Percentiles rank a stretch among this genome's conserved stretches.
Evolutionary conservation across 1,140 invertebrate species (phyloP).

Genomic region (Hypothenemus hampei): DNA sequence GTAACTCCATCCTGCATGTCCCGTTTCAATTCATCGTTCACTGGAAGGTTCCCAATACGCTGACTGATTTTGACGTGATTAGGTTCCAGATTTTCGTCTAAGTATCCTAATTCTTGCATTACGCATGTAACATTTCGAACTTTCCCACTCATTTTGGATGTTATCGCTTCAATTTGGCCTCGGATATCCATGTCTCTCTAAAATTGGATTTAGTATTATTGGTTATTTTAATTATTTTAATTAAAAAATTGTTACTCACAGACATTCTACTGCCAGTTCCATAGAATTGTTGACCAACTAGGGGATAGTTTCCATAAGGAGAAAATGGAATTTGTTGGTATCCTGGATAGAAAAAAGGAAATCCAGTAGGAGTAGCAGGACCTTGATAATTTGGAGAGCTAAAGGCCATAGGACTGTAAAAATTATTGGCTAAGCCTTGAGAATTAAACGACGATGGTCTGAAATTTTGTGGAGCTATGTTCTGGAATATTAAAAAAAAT

Average conservation of each 20-base stretch:
- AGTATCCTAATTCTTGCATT: slow-evolving; percentile 63
- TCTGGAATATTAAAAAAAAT: not conserved
- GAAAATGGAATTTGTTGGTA: slow-evolving; percentile 38
- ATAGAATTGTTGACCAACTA: slow-evolving; percentile 36
- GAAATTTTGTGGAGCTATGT: slow-evolving; percentile 19
- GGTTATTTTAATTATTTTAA: not conserved
- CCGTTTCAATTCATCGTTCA: slow-evolving; percentile 53
- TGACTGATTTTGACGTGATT: slow-evolving; percentile 58
- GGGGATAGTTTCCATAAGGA: slow-evolving; percentile 35
- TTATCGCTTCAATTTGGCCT: slow-evolving; percentile 53
- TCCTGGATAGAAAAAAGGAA: slow-evolving; percentile 37
- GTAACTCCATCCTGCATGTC: slow-evolving; percentile 59
- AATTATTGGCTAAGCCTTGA: slow-evolving; percentile 3
- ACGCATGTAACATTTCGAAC: slow-evolving; percentile 59
- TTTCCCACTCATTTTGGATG: slow-evolving; percentile 49
- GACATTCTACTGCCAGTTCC: slow-evolving; percentile 34
- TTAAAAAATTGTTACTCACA: slow-evolving; percentile 33
- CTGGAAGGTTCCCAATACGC: slow-evolving; percentile 54
- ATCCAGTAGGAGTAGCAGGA: not conserved
- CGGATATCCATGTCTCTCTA: slow-evolving; percentile 55
- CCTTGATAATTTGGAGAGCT: slow-evolving; percentile 14
- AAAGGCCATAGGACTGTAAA: slow-evolving; percentile 29
- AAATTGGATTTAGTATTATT: not conserved
- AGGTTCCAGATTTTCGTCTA: slow-evolving; percentile 59
- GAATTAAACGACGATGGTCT: slow-evolving; percentile 26